phyloP scores from a whole-genome alignment of 1,140 invertebrate genomes.

The Megalonaias nervosa region DNA sequence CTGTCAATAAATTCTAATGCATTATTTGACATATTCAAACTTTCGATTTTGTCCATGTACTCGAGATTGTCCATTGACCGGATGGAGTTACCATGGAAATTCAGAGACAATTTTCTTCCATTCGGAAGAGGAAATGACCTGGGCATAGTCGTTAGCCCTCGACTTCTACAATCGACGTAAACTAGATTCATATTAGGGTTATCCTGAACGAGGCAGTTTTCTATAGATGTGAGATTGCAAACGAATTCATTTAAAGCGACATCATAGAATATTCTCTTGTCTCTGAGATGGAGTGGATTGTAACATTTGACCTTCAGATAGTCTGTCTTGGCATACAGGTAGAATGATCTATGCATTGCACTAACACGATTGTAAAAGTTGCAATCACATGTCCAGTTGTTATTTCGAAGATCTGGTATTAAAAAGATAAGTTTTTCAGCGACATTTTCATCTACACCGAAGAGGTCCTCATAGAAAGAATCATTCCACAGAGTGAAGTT shows the following conservation, averaged over 20 bases:
- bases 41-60: conserved; percentile 26
- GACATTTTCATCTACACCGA: too few species aligned
- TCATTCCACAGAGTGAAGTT: too few species aligned
- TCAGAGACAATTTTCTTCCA: conserved; percentile 25
- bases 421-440: too few species aligned
- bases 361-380: conserved; percentile 29
- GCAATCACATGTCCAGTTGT: conserved; percentile 42
- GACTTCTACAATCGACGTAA: conserved; percentile 35
- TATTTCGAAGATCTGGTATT: conserved; percentile 27
- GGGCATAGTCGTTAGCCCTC: conserved; percentile 28
- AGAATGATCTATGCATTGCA: conserved; percentile 31
- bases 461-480: too few species aligned
- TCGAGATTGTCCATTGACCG: conserved; percentile 15
- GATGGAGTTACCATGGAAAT: conserved; percentile 40
- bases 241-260: conserved; percentile 31
- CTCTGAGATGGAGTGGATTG: conserved; percentile 22
- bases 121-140: conserved; percentile 9
- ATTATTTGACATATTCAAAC: conserved; percentile 35
- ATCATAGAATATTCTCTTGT: conserved; percentile 36
- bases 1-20: background rate
- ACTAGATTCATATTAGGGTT: conserved; percentile 24
- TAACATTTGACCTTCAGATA: conserved; percentile 26
- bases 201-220: conserved; percentile 39
- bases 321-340: conserved; percentile 18
- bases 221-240: conserved; percentile 34